These are phyloP conservation scores for Pituophis catenifer DNA, from an alignment of 2,113 vertebrate genomes.

Conservation along the genomic window DNA sequence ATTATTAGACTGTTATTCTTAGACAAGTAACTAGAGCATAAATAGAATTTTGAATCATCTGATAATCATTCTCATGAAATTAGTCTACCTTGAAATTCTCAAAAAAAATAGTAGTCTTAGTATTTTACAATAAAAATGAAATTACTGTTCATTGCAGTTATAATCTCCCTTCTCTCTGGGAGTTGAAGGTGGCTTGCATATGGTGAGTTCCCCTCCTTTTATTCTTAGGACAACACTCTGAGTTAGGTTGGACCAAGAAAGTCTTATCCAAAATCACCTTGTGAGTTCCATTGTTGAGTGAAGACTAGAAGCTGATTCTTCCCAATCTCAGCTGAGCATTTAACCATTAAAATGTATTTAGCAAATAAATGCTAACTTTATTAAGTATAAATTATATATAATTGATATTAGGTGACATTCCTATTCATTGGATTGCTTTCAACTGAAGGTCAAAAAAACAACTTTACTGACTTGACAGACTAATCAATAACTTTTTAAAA, in stretches of 20 bases:
- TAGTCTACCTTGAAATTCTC: neutral
- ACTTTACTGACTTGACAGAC: neutral
- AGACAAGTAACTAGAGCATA: neutral
- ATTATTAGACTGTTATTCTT: neutral
- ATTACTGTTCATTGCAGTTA: neutral
- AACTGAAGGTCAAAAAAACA: neutral
- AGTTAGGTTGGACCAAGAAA: neutral
- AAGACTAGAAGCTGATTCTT: neutral
- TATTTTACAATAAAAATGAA: neutral
- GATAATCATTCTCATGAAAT: neutral
- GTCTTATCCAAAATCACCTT: neutral
- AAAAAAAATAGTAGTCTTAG: neutral
- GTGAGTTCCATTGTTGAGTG: neutral
- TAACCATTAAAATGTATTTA: neutral
- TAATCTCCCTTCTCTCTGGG: neutral
- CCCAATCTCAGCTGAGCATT: neutral
- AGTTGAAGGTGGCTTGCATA: neutral
- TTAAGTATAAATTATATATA: neutral
- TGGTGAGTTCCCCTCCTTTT: neutral
- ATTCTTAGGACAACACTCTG: neutral
- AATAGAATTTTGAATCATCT: neutral
- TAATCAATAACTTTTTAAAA: neutral
- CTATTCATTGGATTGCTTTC: neutral
- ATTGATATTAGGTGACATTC: neutral
- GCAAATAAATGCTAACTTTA: neutral